phyloP scores from a whole-genome alignment of 2,888 invertebrate species.

The Altica lythri region DNA sequence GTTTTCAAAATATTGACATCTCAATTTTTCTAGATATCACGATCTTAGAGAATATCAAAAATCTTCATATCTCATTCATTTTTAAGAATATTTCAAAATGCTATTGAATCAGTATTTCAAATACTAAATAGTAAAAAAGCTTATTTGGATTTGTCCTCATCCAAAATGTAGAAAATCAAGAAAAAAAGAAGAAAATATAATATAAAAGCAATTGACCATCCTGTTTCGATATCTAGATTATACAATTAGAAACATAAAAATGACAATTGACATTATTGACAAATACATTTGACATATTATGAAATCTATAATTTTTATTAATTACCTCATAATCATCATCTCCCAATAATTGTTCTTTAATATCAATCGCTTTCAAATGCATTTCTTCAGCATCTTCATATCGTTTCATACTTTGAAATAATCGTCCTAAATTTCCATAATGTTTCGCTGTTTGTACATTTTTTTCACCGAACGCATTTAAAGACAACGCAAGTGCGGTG shows the following conservation, averaged over 20 bases:
- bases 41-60: too few relatives aligned
- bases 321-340: slow-evolving; percentile 84
- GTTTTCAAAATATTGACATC: too few relatives aligned
- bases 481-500: slow-evolving; percentile 77
- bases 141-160: too few relatives aligned
- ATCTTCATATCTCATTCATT: too few relatives aligned
- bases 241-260: not conserved
- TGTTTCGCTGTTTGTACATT: slow-evolving; percentile 96
- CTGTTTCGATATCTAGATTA: not conserved
- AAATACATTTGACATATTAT: not conserved
- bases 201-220: not conserved
- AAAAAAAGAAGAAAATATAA: not conserved
- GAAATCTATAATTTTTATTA: not conserved
- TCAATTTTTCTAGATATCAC: too few relatives aligned
- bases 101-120: too few relatives aligned
- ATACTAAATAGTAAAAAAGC: too few relatives aligned
- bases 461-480: slow-evolving; percentile 85
- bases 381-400: slow-evolving; percentile 87
- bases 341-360: slow-evolving; percentile 88
- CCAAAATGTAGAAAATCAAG: too few relatives aligned
- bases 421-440: slow-evolving; percentile 91
- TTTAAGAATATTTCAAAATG: too few relatives aligned
- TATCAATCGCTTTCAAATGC: slow-evolving; percentile 92
- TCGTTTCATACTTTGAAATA: slow-evolving; percentile 92
- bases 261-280: not conserved